Evolutionary conservation across 2,113 vertebrate species (phyloP).

Genomic region (Herpetotheres cachinnans): DNA sequence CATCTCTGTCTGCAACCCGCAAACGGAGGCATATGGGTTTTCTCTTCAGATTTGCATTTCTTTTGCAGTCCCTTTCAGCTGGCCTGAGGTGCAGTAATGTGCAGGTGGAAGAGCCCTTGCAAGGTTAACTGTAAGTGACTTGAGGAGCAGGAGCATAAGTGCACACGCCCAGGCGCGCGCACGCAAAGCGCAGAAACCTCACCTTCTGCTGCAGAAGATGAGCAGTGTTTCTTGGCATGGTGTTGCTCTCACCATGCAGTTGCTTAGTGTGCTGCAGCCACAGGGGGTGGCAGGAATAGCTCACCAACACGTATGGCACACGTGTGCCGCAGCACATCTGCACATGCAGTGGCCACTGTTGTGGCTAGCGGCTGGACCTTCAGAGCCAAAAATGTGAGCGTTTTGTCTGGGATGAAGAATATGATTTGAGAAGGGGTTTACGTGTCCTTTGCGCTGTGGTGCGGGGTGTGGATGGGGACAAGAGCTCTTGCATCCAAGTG

Average conservation of each 20-base stretch:
- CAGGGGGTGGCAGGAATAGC: background rate
- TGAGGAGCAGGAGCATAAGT: background rate
- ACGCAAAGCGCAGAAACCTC: background rate
- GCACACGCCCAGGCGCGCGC: background rate
- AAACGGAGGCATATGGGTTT: background rate
- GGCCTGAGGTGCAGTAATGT: background rate
- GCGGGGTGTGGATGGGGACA: background rate
- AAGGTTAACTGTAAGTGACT: background rate
- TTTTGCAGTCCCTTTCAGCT: background rate
- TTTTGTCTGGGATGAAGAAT: background rate
- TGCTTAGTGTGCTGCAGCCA: background rate
- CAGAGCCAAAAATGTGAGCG: background rate
- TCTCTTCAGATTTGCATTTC: background rate
- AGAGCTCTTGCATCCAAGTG: background rate
- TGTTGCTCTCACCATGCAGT: background rate
- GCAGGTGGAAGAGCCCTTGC: background rate
- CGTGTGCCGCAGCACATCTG: fast-evolving
- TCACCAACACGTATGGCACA: fast-evolving
- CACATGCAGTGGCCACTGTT: fast-evolving
- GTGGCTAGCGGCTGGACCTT: background rate
- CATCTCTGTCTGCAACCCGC: background rate
- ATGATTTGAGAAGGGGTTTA: background rate
- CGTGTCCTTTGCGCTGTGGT: background rate
- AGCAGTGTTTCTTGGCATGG: fast-evolving
- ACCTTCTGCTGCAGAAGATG: background rate